phyloP scores from a whole-genome alignment of 2,113 vertebrate genomes.

The Chaenocephalus aceratus region DNA sequence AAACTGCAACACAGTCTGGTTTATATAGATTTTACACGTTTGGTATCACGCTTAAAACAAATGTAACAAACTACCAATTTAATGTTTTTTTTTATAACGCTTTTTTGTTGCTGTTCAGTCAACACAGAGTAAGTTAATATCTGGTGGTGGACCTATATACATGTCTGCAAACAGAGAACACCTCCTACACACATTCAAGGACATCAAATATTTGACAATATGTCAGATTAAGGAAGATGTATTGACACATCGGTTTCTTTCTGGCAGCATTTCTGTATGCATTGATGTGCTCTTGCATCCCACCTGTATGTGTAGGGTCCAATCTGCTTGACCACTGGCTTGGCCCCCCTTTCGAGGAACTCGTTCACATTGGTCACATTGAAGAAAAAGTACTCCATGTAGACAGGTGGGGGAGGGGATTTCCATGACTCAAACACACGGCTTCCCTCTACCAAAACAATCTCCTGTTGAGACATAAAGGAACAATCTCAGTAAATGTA shows the following conservation, averaged over 20 bases:
- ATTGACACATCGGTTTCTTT: not conserved
- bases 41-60: not conserved
- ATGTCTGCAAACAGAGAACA: not conserved
- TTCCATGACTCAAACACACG: constrained; percentile 92
- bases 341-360: constrained; percentile 83
- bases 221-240: not conserved
- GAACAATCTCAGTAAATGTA: not conserved
- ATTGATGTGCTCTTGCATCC: not conserved
- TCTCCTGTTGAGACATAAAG: constrained; percentile 81
- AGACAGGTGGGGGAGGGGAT: constrained; percentile 91
- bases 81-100: no score
- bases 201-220: not conserved
- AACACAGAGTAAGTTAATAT: not conserved
- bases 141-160: not conserved
- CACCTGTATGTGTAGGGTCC: constrained; percentile 97
- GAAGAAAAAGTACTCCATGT: constrained; percentile 95
- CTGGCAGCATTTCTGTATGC: not conserved
- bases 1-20: not conserved
- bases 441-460: constrained; percentile 90
- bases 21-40: not conserved
- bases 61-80: no score
- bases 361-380: constrained; percentile 91
- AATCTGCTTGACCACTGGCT: constrained; percentile 85
- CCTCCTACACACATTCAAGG: not conserved
- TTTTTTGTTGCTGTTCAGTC: no score